Evolutionary conservation across 2,797 vertebrate genomes (phyloP).

Genomic region (Gadopsis bispinosus): DNA sequence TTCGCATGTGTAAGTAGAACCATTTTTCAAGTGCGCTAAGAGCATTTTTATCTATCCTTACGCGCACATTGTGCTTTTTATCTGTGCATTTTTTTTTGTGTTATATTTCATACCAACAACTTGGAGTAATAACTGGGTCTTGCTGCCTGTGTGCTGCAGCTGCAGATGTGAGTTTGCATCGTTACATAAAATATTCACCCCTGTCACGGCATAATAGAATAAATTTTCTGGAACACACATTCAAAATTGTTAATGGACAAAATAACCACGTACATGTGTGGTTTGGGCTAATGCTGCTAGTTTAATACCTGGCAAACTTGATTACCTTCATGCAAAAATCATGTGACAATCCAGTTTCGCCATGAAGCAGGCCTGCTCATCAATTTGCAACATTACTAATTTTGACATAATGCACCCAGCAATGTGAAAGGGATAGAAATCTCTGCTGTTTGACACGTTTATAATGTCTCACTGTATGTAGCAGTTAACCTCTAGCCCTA

Average conservation of each 20-base stretch:
- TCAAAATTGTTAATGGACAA: not conserved
- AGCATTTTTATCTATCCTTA: not conserved
- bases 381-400: not conserved
- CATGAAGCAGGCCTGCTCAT: not conserved
- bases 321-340: not conserved
- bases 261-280: not conserved
- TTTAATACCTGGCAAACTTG: not conserved
- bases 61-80: not conserved
- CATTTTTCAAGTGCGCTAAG: conserved; percentile 2
- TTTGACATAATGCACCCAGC: not conserved
- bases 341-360: not conserved
- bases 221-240: not conserved
- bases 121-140: not conserved
- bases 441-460: not conserved
- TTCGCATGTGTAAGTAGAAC: conserved; percentile 75
- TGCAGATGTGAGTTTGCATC: conserved; percentile 10
- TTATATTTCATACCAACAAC: not conserved
- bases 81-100: not conserved
- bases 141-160: not conserved
- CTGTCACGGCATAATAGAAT: not conserved
- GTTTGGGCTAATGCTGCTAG: not conserved
- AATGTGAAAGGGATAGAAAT: not conserved
- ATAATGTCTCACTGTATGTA: not conserved
- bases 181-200: not conserved
- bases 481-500: not conserved